A percentile compares a stretch with the other conserved stretches of the same genome.
Evolutionary conservation across 2,888 invertebrate genomes (phyloP).

Genomic region (Andricus curvator): DNA sequence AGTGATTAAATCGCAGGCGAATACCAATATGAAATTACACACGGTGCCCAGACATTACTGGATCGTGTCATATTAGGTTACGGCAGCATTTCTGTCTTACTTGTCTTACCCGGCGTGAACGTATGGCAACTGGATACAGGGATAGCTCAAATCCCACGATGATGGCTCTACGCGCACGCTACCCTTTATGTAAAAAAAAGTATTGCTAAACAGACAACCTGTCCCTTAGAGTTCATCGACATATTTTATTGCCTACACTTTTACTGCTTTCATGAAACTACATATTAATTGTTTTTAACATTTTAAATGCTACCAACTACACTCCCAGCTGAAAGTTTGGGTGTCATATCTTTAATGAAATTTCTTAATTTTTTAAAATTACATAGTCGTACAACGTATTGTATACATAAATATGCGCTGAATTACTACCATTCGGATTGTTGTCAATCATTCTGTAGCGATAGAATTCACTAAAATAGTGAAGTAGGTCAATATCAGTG

Average conservation of each 20-base stretch:
- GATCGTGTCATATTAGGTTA: slow-evolving; percentile 70
- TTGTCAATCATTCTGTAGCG: no score
- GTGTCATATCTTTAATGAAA: no score
- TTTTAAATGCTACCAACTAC: no score
- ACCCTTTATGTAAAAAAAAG: slow-evolving; percentile 2
- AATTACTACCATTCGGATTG: no score
- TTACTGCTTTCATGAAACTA: no score
- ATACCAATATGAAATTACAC: slow-evolving; percentile 76
- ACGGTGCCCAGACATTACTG: slow-evolving; percentile 67
- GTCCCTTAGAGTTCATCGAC: neutral
- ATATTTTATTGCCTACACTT: neutral
- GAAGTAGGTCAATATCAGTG: no score
- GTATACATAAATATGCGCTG: no score
- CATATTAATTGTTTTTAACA: no score
- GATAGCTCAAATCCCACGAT: slow-evolving; percentile 26
- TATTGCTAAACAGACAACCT: neutral
- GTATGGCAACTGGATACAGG: slow-evolving; percentile 43
- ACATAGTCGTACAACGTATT: no score
- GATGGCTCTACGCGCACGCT: slow-evolving; percentile 20
- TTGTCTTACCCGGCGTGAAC: slow-evolving; percentile 67
- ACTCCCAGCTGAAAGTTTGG: no score
- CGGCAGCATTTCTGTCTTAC: slow-evolving; percentile 68
- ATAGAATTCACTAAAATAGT: no score
- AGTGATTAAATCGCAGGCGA: slow-evolving; percentile 72
- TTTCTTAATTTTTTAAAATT: no score